Evolutionary conservation across 2,888 invertebrate species (phyloP).

Genomic region (Prenolepis imparis): DNA sequence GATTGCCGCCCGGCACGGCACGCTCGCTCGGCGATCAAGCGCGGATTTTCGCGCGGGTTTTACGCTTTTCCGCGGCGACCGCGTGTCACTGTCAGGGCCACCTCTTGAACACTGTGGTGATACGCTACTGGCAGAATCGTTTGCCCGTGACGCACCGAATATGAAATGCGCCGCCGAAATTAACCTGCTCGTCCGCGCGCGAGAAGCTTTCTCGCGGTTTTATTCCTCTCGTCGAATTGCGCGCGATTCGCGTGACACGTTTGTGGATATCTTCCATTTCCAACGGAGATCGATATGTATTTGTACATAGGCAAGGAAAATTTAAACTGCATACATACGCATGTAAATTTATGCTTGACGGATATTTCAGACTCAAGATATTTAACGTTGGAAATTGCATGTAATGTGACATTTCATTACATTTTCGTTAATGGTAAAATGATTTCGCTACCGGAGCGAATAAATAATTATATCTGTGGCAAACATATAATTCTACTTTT

Average conservation of each 20-base stretch:
- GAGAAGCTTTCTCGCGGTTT: conserved; percentile 48
- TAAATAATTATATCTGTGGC: background rate
- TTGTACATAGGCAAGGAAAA: background rate
- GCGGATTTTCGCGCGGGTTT: conserved; percentile 70
- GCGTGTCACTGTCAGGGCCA: conserved; percentile 75
- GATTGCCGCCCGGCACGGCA: conserved; percentile 62
- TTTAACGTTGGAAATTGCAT: background rate
- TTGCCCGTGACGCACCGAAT: conserved; percentile 72
- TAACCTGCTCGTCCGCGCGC: conserved; percentile 52
- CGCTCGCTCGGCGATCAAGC: conserved; percentile 48
- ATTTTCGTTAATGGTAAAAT: background rate
- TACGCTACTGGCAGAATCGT: conserved; percentile 68
- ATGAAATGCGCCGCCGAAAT: conserved; percentile 69
- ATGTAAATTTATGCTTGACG: background rate
- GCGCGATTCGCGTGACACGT: conserved; percentile 39
- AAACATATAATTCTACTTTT: background rate
- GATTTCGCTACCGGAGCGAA: background rate
- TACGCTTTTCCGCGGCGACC: conserved; percentile 60
- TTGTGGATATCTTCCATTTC: conserved; percentile 24
- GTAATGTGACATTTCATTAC: background rate
- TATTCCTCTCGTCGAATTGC: conserved; percentile 42
- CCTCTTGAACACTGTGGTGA: conserved; percentile 58
- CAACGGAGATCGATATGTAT: conserved; percentile 2
- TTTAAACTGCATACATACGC: conserved; percentile 24
- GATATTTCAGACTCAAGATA: background rate